Evolutionary conservation across 2,797 vertebrate species (phyloP), one percentile per base, ranked within the genome.

Genomic region (Sorex maritimensis): DNA sequence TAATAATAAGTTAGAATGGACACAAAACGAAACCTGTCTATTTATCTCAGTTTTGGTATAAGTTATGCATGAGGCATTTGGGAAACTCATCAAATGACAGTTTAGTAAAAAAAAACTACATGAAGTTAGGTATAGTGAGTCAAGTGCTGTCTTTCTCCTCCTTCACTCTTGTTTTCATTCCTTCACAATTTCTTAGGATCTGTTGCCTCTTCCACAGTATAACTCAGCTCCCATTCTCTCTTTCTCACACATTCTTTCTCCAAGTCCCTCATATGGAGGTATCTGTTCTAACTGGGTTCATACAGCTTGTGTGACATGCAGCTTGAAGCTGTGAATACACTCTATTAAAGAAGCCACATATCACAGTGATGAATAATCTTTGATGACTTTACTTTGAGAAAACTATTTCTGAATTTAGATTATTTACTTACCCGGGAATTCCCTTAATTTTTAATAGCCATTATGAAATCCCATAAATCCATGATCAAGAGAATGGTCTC

Each of bases 1-100:
- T 71, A 13, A 10, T 58, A n/a, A 93, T 14, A 52, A 2, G 41
- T n/a, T 81, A 79, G 41, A 79, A 61, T 17, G 6, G 46, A 13
- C 10, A 19, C 0, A 83, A 86, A 91, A 65, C 1, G 17, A 73
- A 67, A 88, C 14, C 2, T 1, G 21, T 68, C 15, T 7, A 72
- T 61, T 74, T 28, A 72, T 23, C 75, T 78, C 41, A 15, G 2
- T 73, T 78, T 44, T 68, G 78, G 92, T 49, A 82, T 81, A 86
- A 67, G 17, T 72, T 75, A 23, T 12, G 74, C 2, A 13, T 3
- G 5, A 93, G 68, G 2, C 6, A 75, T 84, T 68, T 63, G 0
- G 13, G 1, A 28, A 23, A 52, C n/a, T 74, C 44, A 61, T 71
- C 34, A 88, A 88, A 46, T 46, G 86, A 77, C 28, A 84, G 2